Conservation (phyloP, 2,797 vertebrate species). For the Cynopterus sphinx region DNA sequence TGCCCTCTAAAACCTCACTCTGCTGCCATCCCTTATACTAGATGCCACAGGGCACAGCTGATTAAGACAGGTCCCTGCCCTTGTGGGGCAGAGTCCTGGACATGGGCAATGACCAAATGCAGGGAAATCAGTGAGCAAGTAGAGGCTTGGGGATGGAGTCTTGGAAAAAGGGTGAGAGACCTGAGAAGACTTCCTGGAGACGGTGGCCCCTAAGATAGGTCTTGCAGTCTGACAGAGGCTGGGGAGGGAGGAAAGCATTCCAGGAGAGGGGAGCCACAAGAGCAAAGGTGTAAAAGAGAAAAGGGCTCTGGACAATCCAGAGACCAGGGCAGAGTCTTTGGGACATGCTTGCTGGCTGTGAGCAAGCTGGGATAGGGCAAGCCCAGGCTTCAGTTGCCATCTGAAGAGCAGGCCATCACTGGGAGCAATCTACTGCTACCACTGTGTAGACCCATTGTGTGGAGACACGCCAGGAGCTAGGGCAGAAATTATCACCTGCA, state of each 20-base stretch:
- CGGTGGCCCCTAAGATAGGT: background rate
- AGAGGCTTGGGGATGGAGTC: background rate
- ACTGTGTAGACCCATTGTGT: rapidly evolving
- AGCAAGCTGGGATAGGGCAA: background rate
- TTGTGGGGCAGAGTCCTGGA: background rate
- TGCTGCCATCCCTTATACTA: background rate
- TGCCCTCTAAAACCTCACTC: background rate
- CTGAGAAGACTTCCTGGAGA: constrained; percentile 25
- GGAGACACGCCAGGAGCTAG: rapidly evolving
- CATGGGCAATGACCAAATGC: rapidly evolving
- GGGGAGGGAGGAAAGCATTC: background rate
- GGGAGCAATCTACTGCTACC: background rate
- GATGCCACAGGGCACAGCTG: background rate
- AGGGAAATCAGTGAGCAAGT: background rate
- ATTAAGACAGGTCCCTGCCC: background rate
- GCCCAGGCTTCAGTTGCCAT: background rate
- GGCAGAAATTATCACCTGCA: background rate
- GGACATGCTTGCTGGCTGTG: background rate
- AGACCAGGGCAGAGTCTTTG: background rate
- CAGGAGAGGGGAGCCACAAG: background rate
- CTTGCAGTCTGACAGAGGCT: background rate
- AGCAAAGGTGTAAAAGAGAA: background rate
- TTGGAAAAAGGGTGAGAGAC: background rate
- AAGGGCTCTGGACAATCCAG: background rate
- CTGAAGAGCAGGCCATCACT: background rate